phyloP scores from a whole-genome alignment of 2,888 invertebrate genomes.

The Lasius platythorax region DNA sequence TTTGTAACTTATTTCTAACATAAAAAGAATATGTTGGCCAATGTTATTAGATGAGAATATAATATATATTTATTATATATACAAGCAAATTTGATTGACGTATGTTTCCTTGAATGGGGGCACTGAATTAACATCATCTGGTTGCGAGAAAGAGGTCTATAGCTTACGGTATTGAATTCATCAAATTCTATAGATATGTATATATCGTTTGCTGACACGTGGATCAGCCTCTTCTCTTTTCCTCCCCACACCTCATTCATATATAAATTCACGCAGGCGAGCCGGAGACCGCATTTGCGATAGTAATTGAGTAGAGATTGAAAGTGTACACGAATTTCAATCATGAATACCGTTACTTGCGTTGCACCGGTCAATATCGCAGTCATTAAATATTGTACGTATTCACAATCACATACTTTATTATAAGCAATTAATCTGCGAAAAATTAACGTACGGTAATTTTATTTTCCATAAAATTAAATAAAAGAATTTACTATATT shows the following conservation, averaged over 20 bases:
- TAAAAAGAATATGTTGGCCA: not conserved
- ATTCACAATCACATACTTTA: constrained; percentile 39
- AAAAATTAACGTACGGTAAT: not conserved
- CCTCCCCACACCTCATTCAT: not conserved
- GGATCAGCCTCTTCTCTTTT: not conserved
- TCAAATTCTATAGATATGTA: too few species aligned
- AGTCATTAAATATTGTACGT: constrained; percentile 98
- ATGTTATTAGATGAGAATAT: not conserved
- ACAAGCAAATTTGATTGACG: not conserved
- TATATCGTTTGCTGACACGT: not conserved
- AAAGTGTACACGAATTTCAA: constrained; percentile 32
- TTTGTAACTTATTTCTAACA: not conserved
- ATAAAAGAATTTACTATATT: not conserved
- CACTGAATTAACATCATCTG: too few species aligned
- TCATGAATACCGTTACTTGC: constrained; percentile 88
- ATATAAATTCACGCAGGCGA: constrained; percentile 18
- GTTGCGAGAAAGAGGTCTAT: too few species aligned
- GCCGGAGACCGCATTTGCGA: not conserved
- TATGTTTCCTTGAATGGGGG: too few species aligned
- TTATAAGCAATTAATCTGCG: not conserved
- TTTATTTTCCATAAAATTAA: not conserved
- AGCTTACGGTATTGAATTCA: not conserved
- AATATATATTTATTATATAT: not conserved
- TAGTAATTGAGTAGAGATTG: not conserved
- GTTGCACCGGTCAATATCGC: constrained; percentile 99